These are phyloP conservation scores for Dryobotodes eremita DNA, from an alignment of 2,888 invertebrate species.

Conservation along the genomic window DNA sequence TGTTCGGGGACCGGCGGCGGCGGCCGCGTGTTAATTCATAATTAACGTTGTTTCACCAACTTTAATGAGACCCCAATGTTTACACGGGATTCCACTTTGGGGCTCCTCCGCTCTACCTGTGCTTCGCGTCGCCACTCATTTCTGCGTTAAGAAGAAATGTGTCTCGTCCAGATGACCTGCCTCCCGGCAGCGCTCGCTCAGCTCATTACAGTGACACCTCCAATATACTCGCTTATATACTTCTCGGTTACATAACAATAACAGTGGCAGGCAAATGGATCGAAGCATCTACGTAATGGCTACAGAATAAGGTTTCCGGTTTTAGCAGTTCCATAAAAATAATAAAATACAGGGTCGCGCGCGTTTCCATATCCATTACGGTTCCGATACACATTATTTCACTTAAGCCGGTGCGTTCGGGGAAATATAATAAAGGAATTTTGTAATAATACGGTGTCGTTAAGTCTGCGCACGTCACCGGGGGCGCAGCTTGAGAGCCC, in stretches of 20 bases:
- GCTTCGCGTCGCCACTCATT: slow-evolving; percentile 40
- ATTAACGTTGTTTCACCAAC: slow-evolving; percentile 80
- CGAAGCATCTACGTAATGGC: slow-evolving; percentile 37
- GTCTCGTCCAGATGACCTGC: background rate
- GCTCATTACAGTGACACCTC: background rate
- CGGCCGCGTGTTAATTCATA: slow-evolving; percentile 74
- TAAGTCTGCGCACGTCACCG: slow-evolving; percentile 70
- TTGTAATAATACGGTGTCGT: slow-evolving; percentile 68
- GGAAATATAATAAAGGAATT: slow-evolving; percentile 71
- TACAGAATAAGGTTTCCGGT: slow-evolving; percentile 49
- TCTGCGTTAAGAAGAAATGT: slow-evolving; percentile 34
- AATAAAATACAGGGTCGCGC: slow-evolving; percentile 65
- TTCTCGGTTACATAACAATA: slow-evolving; percentile 19
- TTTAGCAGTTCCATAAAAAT: slow-evolving; percentile 65
- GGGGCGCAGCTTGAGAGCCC: slow-evolving; percentile 68
- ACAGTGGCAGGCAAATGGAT: slow-evolving; percentile 32
- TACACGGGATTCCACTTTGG: slow-evolving; percentile 76
- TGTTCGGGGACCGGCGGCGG: slow-evolving; percentile 40
- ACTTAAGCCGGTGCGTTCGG: slow-evolving; percentile 69
- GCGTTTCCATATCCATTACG: slow-evolving; percentile 69
- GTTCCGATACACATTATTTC: slow-evolving; percentile 70
- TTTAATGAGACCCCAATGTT: slow-evolving; percentile 79
- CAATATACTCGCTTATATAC: background rate
- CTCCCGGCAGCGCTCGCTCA: background rate
- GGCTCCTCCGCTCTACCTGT: slow-evolving; percentile 43